phyloP scores from a whole-genome alignment of 1,140 invertebrate genomes.

The Drosophila murphyi region DNA sequence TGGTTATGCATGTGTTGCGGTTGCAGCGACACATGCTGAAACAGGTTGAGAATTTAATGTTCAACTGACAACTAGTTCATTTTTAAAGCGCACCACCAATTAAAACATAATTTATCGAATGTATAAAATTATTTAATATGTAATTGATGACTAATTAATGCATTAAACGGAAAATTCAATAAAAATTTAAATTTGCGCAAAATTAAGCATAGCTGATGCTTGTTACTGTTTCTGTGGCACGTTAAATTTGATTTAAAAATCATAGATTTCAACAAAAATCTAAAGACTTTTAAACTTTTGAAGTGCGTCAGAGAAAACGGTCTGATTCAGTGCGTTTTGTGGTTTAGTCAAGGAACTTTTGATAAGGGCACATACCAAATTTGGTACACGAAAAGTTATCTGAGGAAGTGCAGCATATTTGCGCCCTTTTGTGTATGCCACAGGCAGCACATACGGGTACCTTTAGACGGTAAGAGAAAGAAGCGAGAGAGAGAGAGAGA shows the following conservation, averaged over 20 bases:
- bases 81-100: neutral
- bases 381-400: slow-evolving; percentile 32
- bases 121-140: neutral
- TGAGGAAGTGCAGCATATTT: slow-evolving; percentile 49
- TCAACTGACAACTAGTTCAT: neutral
- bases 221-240: too few relatives aligned
- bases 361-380: slow-evolving; percentile 16
- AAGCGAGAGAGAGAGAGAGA: neutral
- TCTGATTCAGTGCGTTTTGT: neutral
- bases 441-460: slow-evolving; percentile 1
- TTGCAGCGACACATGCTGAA: neutral
- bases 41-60: slow-evolving; percentile 9
- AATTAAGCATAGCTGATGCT: too few relatives aligned
- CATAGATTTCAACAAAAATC: neutral
- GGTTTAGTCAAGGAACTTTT: neutral
- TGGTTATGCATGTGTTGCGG: neutral
- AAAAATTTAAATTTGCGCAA: too few relatives aligned
- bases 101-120: neutral
- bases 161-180: slow-evolving; percentile 20
- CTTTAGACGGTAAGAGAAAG: neutral
- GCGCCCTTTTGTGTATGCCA: slow-evolving; percentile 36
- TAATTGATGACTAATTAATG: slow-evolving; percentile 45
- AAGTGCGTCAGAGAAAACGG: neutral
- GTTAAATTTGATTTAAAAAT: too few relatives aligned
- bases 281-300: neutral